phyloP scores from a whole-genome alignment of 2,113 vertebrate genomes.

The Ivindomyrus marchei region DNA sequence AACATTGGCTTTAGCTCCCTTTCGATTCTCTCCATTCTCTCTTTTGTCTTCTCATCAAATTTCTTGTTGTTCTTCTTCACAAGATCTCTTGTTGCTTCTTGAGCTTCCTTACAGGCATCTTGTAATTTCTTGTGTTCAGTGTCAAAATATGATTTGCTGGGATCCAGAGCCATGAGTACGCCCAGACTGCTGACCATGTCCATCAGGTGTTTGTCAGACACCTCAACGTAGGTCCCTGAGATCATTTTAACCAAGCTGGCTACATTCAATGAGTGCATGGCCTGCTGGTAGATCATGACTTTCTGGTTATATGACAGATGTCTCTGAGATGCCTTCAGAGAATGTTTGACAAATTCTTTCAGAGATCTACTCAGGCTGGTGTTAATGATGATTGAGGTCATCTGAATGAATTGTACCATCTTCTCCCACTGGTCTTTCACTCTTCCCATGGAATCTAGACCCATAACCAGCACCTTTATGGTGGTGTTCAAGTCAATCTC shows the following conservation, averaged over 20 bases:
- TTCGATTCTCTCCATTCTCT: too few relatives aligned
- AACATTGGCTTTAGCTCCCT: too few relatives aligned
- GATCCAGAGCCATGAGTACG: slow-evolving; percentile 37
- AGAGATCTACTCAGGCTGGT: too few relatives aligned
- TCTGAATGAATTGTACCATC: slow-evolving; percentile 48
- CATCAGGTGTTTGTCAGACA: slow-evolving; percentile 43
- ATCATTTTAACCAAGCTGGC: slow-evolving; percentile 44
- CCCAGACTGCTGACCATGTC: slow-evolving; percentile 38
- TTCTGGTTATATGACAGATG: too few relatives aligned
- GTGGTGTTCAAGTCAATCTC: slow-evolving; percentile 40
- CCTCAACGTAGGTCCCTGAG: slow-evolving; percentile 29
- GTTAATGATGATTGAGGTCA: slow-evolving; percentile 32
- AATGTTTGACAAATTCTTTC: too few relatives aligned
- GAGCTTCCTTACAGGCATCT: too few relatives aligned
- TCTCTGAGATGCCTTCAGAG: too few relatives aligned
- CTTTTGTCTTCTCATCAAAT: too few relatives aligned
- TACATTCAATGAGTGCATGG: slow-evolving; percentile 19
- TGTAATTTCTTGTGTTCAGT: too few relatives aligned
- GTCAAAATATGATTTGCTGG: not conserved
- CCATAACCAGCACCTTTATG: slow-evolving; percentile 33
- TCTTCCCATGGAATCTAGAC: slow-evolving; percentile 38
- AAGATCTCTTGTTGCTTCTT: too few relatives aligned
- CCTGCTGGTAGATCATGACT: too few relatives aligned
- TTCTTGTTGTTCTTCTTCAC: too few relatives aligned
- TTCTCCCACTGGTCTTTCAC: slow-evolving; percentile 47